Percentiles rank a stretch among this genome's conserved stretches.
Conservation (phyloP, 2,888 invertebrate species). For the Cryptocheilus praepositus region DNA sequence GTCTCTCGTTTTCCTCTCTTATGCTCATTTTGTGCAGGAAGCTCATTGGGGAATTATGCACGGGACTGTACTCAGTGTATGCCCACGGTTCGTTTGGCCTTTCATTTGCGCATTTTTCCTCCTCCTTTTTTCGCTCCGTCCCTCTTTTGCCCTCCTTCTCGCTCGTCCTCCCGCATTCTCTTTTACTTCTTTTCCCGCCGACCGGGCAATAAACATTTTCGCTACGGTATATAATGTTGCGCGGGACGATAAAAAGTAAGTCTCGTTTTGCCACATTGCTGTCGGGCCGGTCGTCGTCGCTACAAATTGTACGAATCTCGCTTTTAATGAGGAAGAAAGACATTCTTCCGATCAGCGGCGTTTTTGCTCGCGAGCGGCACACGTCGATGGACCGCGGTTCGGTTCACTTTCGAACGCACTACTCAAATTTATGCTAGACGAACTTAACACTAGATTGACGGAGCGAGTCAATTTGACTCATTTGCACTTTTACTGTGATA, state of each 20-base stretch:
- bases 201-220: background rate
- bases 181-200: slow-evolving; percentile 10
- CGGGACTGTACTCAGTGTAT: slow-evolving; percentile 43
- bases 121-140: background rate
- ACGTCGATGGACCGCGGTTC: no score
- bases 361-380: no score
- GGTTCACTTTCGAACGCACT: no score
- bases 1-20: background rate
- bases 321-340: slow-evolving; percentile 1
- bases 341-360: no score
- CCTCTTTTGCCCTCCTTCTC: background rate
- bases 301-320: no score
- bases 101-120: slow-evolving; percentile 38
- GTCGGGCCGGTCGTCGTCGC: no score
- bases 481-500: no score
- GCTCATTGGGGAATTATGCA: slow-evolving; percentile 30
- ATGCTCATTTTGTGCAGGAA: slow-evolving; percentile 10
- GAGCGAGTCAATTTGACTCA: no score
- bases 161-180: slow-evolving; percentile 8
- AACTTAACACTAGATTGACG: no score
- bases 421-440: no score
- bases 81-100: slow-evolving; percentile 47
- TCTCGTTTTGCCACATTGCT: no score
- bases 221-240: slow-evolving; percentile 1
- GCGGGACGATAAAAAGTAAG: slow-evolving; percentile 9